Evolutionary conservation across 2,888 invertebrate genomes (phyloP).

Genomic region (Andrena dorsata): DNA sequence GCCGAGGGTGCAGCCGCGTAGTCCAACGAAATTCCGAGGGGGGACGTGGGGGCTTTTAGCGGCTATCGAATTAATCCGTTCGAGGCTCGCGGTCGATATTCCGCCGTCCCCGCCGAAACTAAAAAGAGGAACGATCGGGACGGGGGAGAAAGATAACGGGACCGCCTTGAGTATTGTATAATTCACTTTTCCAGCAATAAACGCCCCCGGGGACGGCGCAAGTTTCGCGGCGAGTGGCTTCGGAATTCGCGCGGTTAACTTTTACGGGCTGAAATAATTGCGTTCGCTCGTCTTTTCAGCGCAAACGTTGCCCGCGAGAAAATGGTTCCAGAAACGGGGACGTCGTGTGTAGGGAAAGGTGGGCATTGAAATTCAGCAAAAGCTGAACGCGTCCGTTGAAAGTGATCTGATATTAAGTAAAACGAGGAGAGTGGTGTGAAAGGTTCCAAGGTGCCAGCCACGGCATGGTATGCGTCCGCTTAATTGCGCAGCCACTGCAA

Average conservation of each 20-base stretch:
- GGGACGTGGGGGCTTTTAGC: constrained; percentile 75
- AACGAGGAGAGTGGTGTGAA: too few species aligned
- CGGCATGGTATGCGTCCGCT: neutral
- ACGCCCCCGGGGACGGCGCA: constrained; percentile 51
- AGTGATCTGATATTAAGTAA: too few species aligned
- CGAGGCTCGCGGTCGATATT: constrained; percentile 49
- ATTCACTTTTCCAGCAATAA: constrained; percentile 70
- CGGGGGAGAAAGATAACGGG: constrained; percentile 11
- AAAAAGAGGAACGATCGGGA: constrained; percentile 44
- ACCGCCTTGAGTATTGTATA: constrained; percentile 61
- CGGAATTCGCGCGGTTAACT: constrained; percentile 72
- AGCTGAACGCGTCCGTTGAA: neutral
- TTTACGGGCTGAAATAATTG: constrained; percentile 71
- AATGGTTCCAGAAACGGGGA: constrained; percentile 16
- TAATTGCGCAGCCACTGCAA: neutral
- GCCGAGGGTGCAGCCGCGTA: constrained; percentile 63
- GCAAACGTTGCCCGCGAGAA: constrained; percentile 32
- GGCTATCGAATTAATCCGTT: constrained; percentile 74
- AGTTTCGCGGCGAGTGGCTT: constrained; percentile 60
- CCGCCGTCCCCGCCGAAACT: neutral
- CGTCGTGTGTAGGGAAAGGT: too few species aligned
- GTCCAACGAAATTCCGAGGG: constrained; percentile 73
- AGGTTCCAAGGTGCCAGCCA: neutral
- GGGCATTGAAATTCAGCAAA: neutral
- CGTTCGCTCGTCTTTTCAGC: constrained; percentile 46